Percentiles rank a stretch among this genome's conserved stretches.
phyloP scores from a whole-genome alignment of 1,140 invertebrate genomes.

The Ostrea denselamellosa region DNA sequence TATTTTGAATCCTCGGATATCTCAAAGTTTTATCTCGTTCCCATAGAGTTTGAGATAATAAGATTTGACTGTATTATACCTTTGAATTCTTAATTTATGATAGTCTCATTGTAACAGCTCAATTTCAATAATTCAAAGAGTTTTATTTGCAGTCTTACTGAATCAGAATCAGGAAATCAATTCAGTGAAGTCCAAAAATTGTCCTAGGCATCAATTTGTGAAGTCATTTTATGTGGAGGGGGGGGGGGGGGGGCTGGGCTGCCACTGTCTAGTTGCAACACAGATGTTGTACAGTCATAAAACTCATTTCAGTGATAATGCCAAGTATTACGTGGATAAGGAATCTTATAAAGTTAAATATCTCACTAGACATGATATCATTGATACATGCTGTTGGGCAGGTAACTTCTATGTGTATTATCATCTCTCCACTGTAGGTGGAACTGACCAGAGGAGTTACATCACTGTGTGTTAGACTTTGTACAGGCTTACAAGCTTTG shows the following conservation, averaged over 20 bases:
- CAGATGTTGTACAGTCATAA: neutral
- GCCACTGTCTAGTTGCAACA: neutral
- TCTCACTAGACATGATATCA: neutral
- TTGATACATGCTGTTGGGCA: neutral
- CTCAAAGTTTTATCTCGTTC: too few relatives aligned
- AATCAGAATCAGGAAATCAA: too few relatives aligned
- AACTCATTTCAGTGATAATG: neutral
- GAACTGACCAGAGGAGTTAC: neutral
- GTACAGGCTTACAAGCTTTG: neutral
- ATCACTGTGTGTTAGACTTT: neutral
- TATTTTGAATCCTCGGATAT: too few relatives aligned
- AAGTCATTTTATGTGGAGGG: neutral
- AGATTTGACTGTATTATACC: too few relatives aligned
- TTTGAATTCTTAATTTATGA: too few relatives aligned
- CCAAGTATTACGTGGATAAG: neutral
- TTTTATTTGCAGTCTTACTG: too few relatives aligned
- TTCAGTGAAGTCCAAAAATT: too few relatives aligned
- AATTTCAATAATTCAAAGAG: too few relatives aligned
- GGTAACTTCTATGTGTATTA: neutral
- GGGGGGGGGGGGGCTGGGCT: too few relatives aligned
- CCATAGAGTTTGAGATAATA: too few relatives aligned
- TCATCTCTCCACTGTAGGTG: neutral
- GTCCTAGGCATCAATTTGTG: too few relatives aligned
- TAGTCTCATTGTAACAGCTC: too few relatives aligned
- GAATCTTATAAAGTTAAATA: slow-evolving; percentile 1